A percentile compares a stretch with the other conserved stretches of the same genome.
These are phyloP conservation scores for Butorides virescens DNA, from an alignment of 2,113 vertebrate genomes.

Conservation along the genomic window DNA sequence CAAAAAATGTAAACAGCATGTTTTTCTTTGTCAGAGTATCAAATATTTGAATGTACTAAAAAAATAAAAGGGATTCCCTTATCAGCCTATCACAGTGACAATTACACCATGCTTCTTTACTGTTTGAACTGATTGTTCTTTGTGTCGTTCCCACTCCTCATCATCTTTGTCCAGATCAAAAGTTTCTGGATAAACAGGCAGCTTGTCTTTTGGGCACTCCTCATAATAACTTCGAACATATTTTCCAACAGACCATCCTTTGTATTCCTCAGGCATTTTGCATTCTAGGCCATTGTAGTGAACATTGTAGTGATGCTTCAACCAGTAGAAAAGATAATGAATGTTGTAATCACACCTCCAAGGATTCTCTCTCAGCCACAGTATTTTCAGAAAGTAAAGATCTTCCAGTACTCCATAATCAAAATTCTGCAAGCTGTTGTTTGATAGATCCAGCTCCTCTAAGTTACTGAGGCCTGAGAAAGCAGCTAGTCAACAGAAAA, in stretches of 20 bases:
- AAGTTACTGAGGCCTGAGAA: slow-evolving; percentile 89
- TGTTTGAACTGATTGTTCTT: slow-evolving; percentile 61
- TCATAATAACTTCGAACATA: slow-evolving; percentile 95
- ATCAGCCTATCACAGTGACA: slow-evolving; percentile 75
- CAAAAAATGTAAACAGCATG: slow-evolving; percentile 63
- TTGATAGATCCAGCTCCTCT: slow-evolving; percentile 91
- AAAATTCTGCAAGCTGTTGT: slow-evolving; percentile 91
- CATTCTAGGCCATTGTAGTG: slow-evolving; percentile 87
- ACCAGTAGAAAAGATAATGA: slow-evolving; percentile 97
- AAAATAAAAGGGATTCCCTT: background rate
- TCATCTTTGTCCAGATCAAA: slow-evolving; percentile 81
- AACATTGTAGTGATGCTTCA: slow-evolving; percentile 91
- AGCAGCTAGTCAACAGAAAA: slow-evolving; percentile 78
- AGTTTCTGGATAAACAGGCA: slow-evolving; percentile 71
- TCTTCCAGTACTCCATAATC: slow-evolving; percentile 94
- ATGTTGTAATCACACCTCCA: slow-evolving; percentile 98
- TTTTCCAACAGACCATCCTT: slow-evolving; percentile 89
- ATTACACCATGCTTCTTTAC: slow-evolving; percentile 73
- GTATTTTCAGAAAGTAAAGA: slow-evolving; percentile 90
- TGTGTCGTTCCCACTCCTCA: slow-evolving; percentile 73
- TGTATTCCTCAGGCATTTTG: slow-evolving; percentile 86
- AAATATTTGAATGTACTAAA: background rate
- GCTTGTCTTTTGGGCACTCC: slow-evolving; percentile 90
- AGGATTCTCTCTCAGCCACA: slow-evolving; percentile 87
- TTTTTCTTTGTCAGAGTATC: slow-evolving; percentile 24